Conservation (phyloP, 2,797 vertebrate species). For the Acomys russatus region DNA sequence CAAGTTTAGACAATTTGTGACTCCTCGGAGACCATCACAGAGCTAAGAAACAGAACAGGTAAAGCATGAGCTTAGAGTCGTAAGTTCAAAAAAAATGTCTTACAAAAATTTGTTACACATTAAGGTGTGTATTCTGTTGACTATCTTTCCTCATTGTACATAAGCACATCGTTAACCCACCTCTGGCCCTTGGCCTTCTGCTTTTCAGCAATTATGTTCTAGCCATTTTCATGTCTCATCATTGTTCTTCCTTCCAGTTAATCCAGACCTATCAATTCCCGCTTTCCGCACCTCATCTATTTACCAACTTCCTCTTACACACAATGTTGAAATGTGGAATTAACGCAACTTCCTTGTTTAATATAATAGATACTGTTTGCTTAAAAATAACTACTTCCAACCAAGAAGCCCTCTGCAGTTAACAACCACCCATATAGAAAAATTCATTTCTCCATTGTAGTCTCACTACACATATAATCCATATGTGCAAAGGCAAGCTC, state of each 20-base stretch:
- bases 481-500: not conserved
- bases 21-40: not conserved
- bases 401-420: not conserved
- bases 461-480: not conserved
- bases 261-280: not conserved
- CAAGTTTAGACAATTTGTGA: slow-evolving; percentile 44
- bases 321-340: not conserved
- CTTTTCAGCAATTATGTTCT: slow-evolving; percentile 13
- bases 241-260: not conserved
- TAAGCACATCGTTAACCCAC: not conserved
- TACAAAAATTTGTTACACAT: slow-evolving; percentile 9
- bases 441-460: not conserved
- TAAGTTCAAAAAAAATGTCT: not conserved
- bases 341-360: not conserved
- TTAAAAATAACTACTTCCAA: not conserved
- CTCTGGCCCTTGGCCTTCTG: slow-evolving; percentile 13
- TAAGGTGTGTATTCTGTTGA: slow-evolving; percentile 25
- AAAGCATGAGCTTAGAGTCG: not conserved
- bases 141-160: not conserved
- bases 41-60: slow-evolving; percentile 9
- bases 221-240: not conserved
- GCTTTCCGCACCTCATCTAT: not conserved
- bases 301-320: slow-evolving; percentile 25
- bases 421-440: not conserved
- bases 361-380: not conserved